These are phyloP conservation scores for Podilymbus podiceps DNA, from an alignment of 2,113 vertebrate genomes.

Conservation along the genomic window DNA sequence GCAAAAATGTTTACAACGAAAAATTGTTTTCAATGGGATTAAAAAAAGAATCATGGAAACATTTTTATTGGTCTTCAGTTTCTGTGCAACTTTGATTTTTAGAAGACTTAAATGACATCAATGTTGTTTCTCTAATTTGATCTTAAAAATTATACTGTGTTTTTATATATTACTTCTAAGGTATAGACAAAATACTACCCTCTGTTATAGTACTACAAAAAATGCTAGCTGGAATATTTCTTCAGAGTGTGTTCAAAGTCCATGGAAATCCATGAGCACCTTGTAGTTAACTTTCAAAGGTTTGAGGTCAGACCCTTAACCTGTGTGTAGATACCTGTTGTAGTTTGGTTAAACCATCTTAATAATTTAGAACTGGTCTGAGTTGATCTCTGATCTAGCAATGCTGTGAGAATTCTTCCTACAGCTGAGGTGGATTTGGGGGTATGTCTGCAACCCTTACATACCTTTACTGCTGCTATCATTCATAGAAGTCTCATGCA, in stretches of 20 bases:
- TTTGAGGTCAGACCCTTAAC: neutral
- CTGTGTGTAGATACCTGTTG: neutral
- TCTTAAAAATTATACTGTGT: neutral
- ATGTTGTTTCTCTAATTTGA: neutral
- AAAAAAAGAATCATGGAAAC: slow-evolving; percentile 57
- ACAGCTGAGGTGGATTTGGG: neutral
- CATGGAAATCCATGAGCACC: neutral
- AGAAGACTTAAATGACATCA: neutral
- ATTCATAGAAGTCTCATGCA: neutral
- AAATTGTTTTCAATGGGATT: slow-evolving; percentile 67
- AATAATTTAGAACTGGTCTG: neutral
- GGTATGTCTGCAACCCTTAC: neutral
- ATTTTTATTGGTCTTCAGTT: slow-evolving; percentile 57
- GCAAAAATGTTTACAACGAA: slow-evolving; percentile 67
- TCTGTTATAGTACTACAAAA: neutral
- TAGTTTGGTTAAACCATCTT: neutral
- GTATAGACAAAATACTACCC: neutral
- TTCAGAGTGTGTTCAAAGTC: neutral
- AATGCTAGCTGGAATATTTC: neutral
- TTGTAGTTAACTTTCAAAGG: neutral
- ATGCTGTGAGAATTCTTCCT: neutral
- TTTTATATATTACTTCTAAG: neutral
- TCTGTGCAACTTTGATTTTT: slow-evolving; percentile 26
- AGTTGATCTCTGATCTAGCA: neutral
- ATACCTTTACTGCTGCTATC: neutral